These are phyloP conservation scores for Vanacampus margaritifer DNA, from an alignment of 2,113 vertebrate genomes.

Conservation along the genomic window DNA sequence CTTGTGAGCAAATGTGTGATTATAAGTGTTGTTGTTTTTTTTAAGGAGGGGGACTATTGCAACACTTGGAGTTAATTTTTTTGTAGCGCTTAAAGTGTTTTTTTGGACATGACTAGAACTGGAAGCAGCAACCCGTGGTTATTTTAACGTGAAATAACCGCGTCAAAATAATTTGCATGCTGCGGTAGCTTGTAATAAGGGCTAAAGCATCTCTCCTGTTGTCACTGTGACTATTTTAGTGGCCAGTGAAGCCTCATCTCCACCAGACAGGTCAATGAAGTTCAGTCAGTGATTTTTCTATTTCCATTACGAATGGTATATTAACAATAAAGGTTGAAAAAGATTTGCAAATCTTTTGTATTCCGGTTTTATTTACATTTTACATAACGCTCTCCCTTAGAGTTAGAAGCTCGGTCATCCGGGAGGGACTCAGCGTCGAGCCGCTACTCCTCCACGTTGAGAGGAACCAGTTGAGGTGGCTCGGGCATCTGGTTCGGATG, in stretches of 20 bases:
- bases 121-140: background rate
- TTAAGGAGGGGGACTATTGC: conserved; percentile 29
- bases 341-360: no score
- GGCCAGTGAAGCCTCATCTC: background rate
- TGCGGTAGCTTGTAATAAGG: background rate
- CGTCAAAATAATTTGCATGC: background rate
- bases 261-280: background rate
- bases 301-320: no score
- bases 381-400: no score
- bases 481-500: no score
- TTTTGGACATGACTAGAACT: background rate
- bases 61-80: conserved; percentile 4
- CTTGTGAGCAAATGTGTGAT: conserved; percentile 63
- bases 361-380: no score
- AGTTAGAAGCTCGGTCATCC: no score
- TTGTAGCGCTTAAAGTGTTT: conserved; percentile 5
- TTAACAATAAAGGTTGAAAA: no score
- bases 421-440: no score
- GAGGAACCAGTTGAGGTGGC: no score
- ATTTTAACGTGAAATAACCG: background rate
- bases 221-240: background rate
- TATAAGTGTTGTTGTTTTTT: conserved; percentile 23
- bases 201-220: background rate
- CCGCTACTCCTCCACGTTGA: no score
- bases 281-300: background rate